Conservation (phyloP, 2,113 vertebrate genomes). For the Tapirus terrestris region DNA sequence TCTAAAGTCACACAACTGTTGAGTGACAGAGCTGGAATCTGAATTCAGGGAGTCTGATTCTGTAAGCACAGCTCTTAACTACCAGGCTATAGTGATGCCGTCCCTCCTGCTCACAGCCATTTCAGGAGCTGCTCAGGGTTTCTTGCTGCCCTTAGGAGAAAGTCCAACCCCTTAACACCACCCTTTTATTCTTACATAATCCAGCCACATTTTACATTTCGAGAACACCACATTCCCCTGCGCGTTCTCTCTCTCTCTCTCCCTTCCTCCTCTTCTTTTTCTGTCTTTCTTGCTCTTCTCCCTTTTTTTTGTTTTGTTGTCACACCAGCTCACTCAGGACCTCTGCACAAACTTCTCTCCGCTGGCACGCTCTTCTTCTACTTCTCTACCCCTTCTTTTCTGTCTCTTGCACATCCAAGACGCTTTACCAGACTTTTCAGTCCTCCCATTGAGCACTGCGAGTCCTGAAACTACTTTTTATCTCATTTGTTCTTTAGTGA, state of each 20-base stretch:
- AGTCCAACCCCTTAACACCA: background rate
- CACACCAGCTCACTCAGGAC: background rate
- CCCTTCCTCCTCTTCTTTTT: fast-evolving
- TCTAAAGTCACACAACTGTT: background rate
- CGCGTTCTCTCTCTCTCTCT: fast-evolving
- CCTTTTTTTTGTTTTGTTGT: background rate
- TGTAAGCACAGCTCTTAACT: background rate
- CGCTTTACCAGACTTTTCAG: background rate
- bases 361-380: background rate
- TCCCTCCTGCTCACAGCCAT: background rate
- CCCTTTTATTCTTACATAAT: background rate
- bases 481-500: background rate
- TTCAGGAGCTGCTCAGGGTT: background rate
- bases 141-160: background rate
- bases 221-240: background rate
- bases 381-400: background rate
- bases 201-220: background rate
- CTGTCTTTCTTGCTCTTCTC: background rate
- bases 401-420: background rate
- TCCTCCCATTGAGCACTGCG: background rate
- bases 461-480: background rate
- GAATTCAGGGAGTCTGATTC: background rate
- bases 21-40: background rate
- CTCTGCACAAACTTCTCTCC: background rate
- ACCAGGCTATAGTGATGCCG: fast-evolving